These are phyloP conservation scores for Bombus pascuorum DNA, from an alignment of 1,140 invertebrate species.

Conservation along the genomic window DNA sequence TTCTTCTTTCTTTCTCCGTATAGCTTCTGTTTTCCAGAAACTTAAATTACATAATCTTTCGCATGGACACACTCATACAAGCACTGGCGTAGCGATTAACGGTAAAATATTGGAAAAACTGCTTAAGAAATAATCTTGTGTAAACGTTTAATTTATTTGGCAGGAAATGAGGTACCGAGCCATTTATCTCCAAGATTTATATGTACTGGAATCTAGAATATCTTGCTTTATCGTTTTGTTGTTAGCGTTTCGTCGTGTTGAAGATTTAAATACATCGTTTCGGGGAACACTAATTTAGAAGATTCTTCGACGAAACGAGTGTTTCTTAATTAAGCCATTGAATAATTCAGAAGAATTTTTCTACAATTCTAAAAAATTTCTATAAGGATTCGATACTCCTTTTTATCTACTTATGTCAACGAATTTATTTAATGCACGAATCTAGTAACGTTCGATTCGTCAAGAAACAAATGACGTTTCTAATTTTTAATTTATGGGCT, in stretches of 20 bases:
- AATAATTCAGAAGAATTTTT: not conserved
- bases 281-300: not conserved
- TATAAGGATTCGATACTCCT: no score
- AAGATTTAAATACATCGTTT: not conserved
- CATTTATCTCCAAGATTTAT: not conserved
- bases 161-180: no score
- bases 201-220: not conserved
- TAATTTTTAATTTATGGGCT: not conserved
- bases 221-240: not conserved
- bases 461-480: not conserved
- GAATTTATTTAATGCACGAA: no score
- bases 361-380: not conserved
- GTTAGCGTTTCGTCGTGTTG: not conserved
- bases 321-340: not conserved
- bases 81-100: not conserved
- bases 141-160: constrained; percentile 20
- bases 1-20: no score
- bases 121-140: not conserved
- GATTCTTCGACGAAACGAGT: not conserved
- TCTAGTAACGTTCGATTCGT: not conserved
- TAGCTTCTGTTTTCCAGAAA: not conserved
- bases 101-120: not conserved
- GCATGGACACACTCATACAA: no score
- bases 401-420: not conserved
- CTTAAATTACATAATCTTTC: not conserved